Evolutionary conservation across 2,113 vertebrate genomes (phyloP).

Genomic region (Phylloscopus trochiloides): DNA sequence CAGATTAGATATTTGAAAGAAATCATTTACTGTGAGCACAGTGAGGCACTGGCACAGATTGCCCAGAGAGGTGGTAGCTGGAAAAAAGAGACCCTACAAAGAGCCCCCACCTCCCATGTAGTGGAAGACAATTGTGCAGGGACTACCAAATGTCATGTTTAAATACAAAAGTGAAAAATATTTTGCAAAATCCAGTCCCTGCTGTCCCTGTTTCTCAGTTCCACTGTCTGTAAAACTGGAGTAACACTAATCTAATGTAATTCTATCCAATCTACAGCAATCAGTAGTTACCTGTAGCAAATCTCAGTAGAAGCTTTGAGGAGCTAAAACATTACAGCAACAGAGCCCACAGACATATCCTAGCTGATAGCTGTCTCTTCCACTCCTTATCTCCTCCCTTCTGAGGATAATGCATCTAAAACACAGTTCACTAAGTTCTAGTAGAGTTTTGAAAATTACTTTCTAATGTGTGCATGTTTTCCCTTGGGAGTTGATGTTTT

Average conservation of each 20-base stretch:
- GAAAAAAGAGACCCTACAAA: background rate
- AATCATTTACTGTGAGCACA: background rate
- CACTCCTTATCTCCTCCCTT: background rate
- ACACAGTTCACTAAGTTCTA: background rate
- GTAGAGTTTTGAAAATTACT: background rate
- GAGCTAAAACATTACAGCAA: background rate
- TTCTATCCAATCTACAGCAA: background rate
- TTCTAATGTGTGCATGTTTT: background rate
- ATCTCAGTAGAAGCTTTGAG: background rate
- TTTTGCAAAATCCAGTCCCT: background rate
- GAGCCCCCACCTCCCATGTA: background rate
- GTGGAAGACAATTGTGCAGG: background rate
- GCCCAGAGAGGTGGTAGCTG: background rate
- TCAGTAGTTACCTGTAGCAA: background rate
- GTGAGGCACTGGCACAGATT: background rate
- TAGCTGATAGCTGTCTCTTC: background rate
- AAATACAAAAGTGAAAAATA: background rate
- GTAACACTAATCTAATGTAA: background rate
- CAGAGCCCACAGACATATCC: background rate
- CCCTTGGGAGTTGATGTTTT: background rate
- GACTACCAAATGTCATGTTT: background rate
- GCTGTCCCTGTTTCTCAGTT: background rate
- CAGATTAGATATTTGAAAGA: background rate
- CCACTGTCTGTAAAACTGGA: background rate
- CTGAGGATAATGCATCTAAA: background rate